Conservation (phyloP, 2,797 vertebrate genomes). For the Mormyrops boulengeri region DNA sequence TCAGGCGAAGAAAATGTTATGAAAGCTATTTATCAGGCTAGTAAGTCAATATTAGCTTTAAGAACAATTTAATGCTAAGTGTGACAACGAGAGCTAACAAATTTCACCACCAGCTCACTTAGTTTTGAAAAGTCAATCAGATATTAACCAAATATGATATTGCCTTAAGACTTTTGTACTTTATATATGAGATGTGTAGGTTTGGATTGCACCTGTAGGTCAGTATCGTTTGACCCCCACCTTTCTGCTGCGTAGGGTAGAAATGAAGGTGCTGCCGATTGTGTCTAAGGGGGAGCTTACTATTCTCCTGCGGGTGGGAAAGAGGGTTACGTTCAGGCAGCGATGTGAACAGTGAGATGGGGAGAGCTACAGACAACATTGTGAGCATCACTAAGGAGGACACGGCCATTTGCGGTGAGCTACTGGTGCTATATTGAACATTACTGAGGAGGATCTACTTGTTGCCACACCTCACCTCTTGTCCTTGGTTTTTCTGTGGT, state of each 20-base stretch:
- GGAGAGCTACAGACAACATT: neutral
- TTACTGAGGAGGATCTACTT: too few relatives aligned
- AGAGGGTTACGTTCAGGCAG: neutral
- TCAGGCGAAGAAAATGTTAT: neutral
- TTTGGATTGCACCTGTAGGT: neutral
- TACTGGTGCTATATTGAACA: too few relatives aligned
- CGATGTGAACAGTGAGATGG: neutral
- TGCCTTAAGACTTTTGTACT: neutral
- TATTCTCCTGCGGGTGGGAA: slow-evolving; percentile 48
- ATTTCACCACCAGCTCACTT: neutral
- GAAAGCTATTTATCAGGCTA: neutral
- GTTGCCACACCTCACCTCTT: slow-evolving; percentile 48
- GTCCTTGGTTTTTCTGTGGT: slow-evolving; percentile 47
- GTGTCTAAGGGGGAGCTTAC: slow-evolving; percentile 56
- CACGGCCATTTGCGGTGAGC: neutral
- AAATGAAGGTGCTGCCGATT: slow-evolving; percentile 55
- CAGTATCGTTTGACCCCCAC: slow-evolving; percentile 33
- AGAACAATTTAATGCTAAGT: neutral
- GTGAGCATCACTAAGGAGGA: neutral
- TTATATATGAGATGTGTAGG: neutral
- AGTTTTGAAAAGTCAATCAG: neutral
- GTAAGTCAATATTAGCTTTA: neutral
- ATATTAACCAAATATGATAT: neutral
- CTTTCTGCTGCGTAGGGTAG: slow-evolving; percentile 45
- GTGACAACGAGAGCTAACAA: neutral